Evolutionary conservation across 2,888 invertebrate genomes (phyloP).

Genomic region (Lasioglossum malachurum): DNA sequence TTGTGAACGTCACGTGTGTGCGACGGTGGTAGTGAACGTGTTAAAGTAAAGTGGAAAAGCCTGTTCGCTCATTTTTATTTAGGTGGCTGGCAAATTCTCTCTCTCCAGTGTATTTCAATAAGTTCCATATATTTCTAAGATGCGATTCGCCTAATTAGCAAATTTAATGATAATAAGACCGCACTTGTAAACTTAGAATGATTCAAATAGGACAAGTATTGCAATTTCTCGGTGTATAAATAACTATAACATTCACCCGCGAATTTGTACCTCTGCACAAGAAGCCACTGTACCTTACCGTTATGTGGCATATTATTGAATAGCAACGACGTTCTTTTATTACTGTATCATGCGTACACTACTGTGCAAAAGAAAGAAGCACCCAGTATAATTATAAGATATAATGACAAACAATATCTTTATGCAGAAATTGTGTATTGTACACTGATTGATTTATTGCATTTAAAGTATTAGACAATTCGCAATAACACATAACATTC

Average conservation of each 20-base stretch:
- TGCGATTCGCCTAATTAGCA: not conserved
- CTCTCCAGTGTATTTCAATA: not conserved
- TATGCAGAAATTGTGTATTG: no score
- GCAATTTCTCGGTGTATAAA: not conserved
- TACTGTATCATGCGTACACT: not conserved
- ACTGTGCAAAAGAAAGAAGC: no score
- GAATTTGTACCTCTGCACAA: not conserved
- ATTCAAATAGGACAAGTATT: not conserved
- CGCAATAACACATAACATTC: no score
- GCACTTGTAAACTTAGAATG: not conserved
- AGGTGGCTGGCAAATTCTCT: not conserved
- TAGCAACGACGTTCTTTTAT: not conserved
- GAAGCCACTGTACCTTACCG: not conserved
- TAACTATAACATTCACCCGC: not conserved
- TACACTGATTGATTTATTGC: no score
- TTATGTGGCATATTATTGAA: not conserved
- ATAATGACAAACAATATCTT: no score
- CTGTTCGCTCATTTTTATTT: not conserved
- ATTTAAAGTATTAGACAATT: no score
- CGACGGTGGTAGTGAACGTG: not conserved
- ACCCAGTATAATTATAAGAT: no score
- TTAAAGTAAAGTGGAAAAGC: not conserved
- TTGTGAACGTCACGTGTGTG: no score
- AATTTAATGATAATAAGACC: no score
- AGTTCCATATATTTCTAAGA: not conserved